Percentiles rank a stretch among this genome's conserved stretches.
These are phyloP conservation scores for Peribatodes rhomboidaria DNA, from an alignment of 2,888 invertebrate species.

Conservation along the genomic window DNA sequence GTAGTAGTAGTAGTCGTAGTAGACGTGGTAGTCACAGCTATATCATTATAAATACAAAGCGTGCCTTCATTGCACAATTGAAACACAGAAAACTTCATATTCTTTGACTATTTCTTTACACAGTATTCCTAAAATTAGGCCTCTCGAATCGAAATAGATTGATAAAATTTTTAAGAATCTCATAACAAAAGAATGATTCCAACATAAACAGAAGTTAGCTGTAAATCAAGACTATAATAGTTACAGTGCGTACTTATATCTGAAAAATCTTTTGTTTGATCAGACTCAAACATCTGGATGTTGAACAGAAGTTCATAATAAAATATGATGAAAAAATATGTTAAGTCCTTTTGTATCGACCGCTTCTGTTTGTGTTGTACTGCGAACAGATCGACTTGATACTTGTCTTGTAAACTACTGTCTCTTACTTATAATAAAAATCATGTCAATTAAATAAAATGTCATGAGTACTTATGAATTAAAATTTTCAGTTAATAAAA, in stretches of 20 bases:
- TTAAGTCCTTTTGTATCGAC: slow-evolving; percentile 86
- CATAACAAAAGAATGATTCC: slow-evolving; percentile 69
- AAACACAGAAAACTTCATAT: background rate
- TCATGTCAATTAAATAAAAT: too few relatives aligned
- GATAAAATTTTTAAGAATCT: slow-evolving; percentile 59
- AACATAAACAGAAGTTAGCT: slow-evolving; percentile 75
- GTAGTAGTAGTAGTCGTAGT: too few relatives aligned
- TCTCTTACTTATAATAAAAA: too few relatives aligned
- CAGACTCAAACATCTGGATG: slow-evolving; percentile 84
- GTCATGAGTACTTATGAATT: too few relatives aligned
- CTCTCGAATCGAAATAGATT: slow-evolving; percentile 48
- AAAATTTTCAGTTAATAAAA: too few relatives aligned
- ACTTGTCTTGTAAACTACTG: slow-evolving; percentile 48
- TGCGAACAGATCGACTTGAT: slow-evolving; percentile 65
- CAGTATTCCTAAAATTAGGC: slow-evolving; percentile 12
- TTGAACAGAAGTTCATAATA: slow-evolving; percentile 86
- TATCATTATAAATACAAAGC: too few relatives aligned
- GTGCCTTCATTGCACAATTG: background rate
- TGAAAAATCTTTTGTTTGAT: slow-evolving; percentile 86
- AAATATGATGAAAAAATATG: slow-evolving; percentile 85
- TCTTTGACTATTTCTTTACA: background rate
- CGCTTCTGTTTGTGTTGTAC: slow-evolving; percentile 71
- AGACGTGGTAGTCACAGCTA: too few relatives aligned
- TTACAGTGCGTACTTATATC: slow-evolving; percentile 73
- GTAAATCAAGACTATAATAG: slow-evolving; percentile 80